These are phyloP conservation scores for Cantharis nigra DNA, from an alignment of 2,888 invertebrate species.

Conservation along the genomic window DNA sequence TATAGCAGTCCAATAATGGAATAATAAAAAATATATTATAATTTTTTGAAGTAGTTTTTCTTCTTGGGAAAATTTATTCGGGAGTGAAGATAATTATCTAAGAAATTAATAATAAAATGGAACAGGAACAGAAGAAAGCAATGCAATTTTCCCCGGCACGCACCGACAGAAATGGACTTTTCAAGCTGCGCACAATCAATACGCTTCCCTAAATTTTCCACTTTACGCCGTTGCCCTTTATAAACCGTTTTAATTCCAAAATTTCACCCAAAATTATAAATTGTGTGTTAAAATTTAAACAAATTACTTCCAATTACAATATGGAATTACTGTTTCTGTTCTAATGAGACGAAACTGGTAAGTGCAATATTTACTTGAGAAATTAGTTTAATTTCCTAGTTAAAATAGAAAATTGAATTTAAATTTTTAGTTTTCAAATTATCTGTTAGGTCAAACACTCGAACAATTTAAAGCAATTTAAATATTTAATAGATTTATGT, in stretches of 20 bases:
- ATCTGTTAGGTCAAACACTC: background rate
- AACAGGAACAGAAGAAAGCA: background rate
- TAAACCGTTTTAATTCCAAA: constrained; percentile 29
- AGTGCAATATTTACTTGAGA: background rate
- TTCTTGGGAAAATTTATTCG: background rate
- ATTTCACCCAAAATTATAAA: background rate
- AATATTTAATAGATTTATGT: background rate
- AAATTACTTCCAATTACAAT: background rate
- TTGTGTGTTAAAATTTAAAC: background rate
- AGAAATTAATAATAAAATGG: background rate
- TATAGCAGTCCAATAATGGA: background rate
- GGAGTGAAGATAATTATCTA: background rate
- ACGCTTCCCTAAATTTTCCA: constrained; percentile 42
- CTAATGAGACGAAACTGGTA: background rate
- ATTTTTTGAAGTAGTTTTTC: background rate
- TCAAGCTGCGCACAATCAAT: constrained; percentile 49
- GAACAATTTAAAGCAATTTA: background rate
- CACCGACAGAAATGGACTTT: constrained; percentile 22
- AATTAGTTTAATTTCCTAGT: background rate
- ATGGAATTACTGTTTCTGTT: background rate
- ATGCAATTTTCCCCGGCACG: constrained; percentile 28
- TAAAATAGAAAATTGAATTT: background rate
- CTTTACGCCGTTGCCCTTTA: constrained; percentile 41
- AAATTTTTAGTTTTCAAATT: background rate
- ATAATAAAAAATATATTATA: background rate